These are phyloP conservation scores for Charadrius vociferus DNA, from an alignment of 2,113 vertebrate species.

Conservation along the genomic window DNA sequence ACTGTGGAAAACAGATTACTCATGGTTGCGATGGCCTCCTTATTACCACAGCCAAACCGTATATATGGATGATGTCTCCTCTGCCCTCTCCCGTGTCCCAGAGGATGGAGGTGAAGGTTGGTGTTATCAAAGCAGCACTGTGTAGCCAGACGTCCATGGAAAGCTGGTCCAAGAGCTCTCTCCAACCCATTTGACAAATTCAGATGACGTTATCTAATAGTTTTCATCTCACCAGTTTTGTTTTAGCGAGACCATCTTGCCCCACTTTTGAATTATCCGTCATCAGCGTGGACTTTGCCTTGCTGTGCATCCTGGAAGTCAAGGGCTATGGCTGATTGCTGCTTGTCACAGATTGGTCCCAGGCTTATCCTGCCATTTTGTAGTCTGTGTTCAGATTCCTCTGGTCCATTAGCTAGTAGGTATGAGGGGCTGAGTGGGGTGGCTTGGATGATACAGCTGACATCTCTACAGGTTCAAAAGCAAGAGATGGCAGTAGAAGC, in stretches of 20 bases:
- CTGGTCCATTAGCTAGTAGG: background rate
- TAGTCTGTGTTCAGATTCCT: background rate
- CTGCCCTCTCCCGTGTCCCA: background rate
- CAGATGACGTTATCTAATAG: background rate
- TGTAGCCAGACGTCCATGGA: background rate
- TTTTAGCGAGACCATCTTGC: background rate
- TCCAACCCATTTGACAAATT: background rate
- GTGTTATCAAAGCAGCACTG: background rate
- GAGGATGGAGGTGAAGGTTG: background rate
- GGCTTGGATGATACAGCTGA: background rate
- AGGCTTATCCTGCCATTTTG: background rate
- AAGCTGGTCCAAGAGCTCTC: background rate
- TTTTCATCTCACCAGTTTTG: background rate
- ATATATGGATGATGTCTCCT: background rate
- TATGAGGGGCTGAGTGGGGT: background rate
- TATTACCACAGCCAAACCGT: background rate
- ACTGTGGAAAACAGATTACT: constrained; percentile 45
- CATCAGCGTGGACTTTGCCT: background rate
- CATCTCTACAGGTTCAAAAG: background rate
- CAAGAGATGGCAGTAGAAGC: background rate
- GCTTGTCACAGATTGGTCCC: background rate
- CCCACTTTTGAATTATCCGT: background rate
- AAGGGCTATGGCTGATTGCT: background rate
- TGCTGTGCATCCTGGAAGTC: background rate
- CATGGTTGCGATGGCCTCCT: background rate